Conservation (phyloP, 2,888 invertebrate species). For the Cantharis lateralis region DNA sequence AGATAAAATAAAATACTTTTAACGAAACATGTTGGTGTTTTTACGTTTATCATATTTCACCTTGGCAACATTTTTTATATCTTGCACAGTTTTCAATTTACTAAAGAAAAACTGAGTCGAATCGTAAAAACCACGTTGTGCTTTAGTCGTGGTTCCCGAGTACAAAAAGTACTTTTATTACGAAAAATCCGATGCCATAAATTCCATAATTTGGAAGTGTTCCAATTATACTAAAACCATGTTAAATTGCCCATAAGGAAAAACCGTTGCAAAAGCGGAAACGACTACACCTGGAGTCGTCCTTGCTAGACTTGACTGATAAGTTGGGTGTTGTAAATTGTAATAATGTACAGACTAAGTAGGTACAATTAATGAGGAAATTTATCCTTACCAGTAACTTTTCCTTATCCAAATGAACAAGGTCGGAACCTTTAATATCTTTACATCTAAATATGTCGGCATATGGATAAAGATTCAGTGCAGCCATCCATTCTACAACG, state of each 20-base stretch:
- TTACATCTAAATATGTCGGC: conserved; percentile 73
- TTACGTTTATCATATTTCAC: no score
- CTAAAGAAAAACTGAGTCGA: no score
- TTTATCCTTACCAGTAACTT: conserved; percentile 65
- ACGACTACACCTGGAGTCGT: not conserved
- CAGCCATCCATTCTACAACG: conserved; percentile 78
- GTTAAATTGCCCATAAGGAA: not conserved
- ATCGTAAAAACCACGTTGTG: no score
- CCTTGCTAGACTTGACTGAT: not conserved
- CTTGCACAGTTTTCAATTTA: no score
- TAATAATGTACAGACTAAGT: not conserved
- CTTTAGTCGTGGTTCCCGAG: not conserved
- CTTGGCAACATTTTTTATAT: no score
- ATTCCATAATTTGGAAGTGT: not conserved
- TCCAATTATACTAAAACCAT: not conserved
- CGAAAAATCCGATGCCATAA: not conserved
- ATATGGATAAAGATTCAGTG: conserved; percentile 72
- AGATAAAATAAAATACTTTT: no score
- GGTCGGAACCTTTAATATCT: conserved; percentile 70
- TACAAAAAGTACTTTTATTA: not conserved
- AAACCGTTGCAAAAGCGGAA: not conserved
- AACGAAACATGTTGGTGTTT: no score
- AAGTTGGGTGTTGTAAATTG: not conserved
- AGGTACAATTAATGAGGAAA: conserved; percentile 2
- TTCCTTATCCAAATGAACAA: conserved; percentile 67